Evolutionary conservation across 1,140 invertebrate species (phyloP).

Genomic region (Halictus rubicundus): DNA sequence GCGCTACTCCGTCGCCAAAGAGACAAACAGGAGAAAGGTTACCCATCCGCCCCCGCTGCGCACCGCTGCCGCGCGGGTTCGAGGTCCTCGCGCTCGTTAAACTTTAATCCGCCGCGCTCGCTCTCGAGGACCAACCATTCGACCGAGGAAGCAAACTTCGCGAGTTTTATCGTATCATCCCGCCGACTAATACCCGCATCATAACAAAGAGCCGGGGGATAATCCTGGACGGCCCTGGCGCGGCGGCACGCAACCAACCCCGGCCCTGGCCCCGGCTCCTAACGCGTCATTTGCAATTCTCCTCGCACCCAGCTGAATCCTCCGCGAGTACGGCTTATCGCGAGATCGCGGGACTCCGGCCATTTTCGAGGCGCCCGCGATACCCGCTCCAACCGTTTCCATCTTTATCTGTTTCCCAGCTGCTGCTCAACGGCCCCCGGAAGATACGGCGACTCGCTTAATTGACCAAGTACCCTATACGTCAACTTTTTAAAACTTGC

Average conservation of each 20-base stretch:
- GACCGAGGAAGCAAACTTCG: neutral
- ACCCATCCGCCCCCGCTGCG: too few relatives aligned
- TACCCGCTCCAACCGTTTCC: neutral
- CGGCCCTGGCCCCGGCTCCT: too few relatives aligned
- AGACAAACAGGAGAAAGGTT: too few relatives aligned
- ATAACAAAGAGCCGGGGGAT: neutral
- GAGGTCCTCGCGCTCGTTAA: constrained; percentile 5
- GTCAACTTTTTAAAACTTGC: too few relatives aligned
- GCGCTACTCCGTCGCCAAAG: too few relatives aligned
- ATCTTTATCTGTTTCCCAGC: neutral
- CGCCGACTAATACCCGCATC: neutral
- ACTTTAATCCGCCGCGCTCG: neutral
- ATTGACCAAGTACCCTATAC: too few relatives aligned
- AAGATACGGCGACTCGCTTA: too few relatives aligned
- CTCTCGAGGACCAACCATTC: neutral
- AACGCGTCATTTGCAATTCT: constrained; percentile 1
- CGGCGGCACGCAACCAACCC: neutral
- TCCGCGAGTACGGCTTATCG: neutral
- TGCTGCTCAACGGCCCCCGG: too few relatives aligned
- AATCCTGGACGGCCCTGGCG: neutral
- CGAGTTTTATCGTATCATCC: neutral
- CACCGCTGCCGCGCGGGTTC: neutral
- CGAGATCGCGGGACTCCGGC: too few relatives aligned
- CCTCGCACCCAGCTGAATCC: neutral
- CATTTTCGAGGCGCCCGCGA: too few relatives aligned